These are phyloP conservation scores for Zeugodacus cucurbitae DNA, from an alignment of 1,140 invertebrate genomes.

Conservation along the genomic window DNA sequence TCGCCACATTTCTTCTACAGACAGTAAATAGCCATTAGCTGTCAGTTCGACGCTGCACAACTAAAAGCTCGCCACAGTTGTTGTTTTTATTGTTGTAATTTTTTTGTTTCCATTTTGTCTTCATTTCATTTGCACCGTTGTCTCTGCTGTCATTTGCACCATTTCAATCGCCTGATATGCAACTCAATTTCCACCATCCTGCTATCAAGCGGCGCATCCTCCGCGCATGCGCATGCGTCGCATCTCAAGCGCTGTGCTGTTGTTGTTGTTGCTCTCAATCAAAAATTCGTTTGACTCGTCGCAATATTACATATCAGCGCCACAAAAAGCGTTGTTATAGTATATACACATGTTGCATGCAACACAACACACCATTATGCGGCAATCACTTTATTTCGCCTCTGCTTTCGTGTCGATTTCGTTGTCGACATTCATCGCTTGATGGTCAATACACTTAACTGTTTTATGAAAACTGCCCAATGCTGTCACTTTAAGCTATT, in stretches of 20 bases:
- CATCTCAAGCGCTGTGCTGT: background rate
- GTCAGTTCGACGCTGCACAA: background rate
- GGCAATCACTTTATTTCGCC: constrained; percentile 28
- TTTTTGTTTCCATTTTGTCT: background rate
- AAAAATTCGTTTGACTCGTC: background rate
- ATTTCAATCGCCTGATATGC: background rate
- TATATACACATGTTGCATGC: background rate
- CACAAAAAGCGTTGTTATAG: background rate
- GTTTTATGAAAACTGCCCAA: constrained; percentile 24
- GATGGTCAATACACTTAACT: constrained; percentile 30
- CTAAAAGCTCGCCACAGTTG: background rate
- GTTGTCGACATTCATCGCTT: background rate
- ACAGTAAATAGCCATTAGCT: background rate
- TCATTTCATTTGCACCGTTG: background rate
- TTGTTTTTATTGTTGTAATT: background rate
- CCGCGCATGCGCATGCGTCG: background rate
- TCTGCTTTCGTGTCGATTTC: background rate
- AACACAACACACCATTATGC: background rate
- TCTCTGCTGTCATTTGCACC: constrained; percentile 12
- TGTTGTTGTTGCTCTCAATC: background rate
- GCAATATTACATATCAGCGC: background rate
- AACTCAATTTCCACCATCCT: constrained; percentile 17
- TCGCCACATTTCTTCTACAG: background rate
- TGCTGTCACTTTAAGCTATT: constrained; percentile 11
- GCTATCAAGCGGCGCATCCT: background rate